Base-by-base conservation (phyloP, 2,888 invertebrate species). In the Gymnoscelis rufifasciata region DNA sequence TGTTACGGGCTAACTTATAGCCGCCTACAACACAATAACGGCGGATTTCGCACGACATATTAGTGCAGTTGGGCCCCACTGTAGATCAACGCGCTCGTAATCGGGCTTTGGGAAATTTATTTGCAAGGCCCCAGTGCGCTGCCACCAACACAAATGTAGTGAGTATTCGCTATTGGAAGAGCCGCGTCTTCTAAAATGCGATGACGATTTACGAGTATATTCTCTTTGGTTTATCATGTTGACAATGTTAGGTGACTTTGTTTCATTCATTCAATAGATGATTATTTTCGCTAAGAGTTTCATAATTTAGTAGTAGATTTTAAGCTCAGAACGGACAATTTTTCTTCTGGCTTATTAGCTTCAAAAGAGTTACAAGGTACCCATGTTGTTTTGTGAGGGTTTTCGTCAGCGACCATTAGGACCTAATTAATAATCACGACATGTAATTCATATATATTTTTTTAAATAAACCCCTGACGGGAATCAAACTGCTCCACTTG, bases 61-160 rank as follows among this genome's bases (percentile, higher is more conserved):
- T 68, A 77, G 78, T 78, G 76, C 78, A 79, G 78, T 66, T 74
- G 78, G 68, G 62, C 62, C 64, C 64, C 65, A 65, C 63, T 74
- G 74, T 79, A 79, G 74, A 82, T 80, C 82, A 78, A 69, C 66
- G 62, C 62, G 71, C 69, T 63, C 68, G 71, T 70, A 67, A 69
- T 65, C 61, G 70, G 79, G 80, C 79, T 82, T 82, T 79, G 76
- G 60, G 60, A 71, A 81, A 82, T 82, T 82, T 83, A 82, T 83
- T 76, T 68, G 60, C 60, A 53, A 60, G 59, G 62, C 64, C 70
- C 64, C 53, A 56, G 50, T 63, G 57, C 69, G 59, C 62, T 61
- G 57, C 60, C 57, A 51, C 59, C 43, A 56, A 48, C 55, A 46
- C 37, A 26, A 10, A 31, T 26, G 3, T 13, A 38, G 40, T 35